Conservation (phyloP, 2,113 vertebrate species). For the Callaeas wilsoni region DNA sequence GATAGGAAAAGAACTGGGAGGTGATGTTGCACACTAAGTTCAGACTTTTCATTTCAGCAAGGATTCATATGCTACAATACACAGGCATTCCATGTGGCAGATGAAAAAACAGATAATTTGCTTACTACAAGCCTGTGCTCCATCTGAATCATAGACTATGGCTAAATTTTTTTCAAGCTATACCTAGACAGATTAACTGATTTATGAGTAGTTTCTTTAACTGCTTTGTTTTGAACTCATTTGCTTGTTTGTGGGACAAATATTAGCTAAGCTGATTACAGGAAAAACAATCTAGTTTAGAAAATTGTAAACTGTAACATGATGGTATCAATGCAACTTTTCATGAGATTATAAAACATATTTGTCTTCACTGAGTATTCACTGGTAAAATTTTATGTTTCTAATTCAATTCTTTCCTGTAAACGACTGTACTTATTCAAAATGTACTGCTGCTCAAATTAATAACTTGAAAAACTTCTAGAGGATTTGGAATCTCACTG, state of each 20-base stretch:
- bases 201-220: neutral
- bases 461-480: neutral
- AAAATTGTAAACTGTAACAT: neutral
- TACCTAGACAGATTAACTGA: neutral
- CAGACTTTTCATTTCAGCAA: neutral
- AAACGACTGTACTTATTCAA: neutral
- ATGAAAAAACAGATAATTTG: neutral
- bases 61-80: neutral
- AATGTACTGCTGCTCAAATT: neutral
- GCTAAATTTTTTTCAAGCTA: neutral
- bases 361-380: neutral
- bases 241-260: neutral
- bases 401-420: neutral
- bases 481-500: neutral
- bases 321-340: fast-evolving
- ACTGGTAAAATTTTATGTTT: neutral
- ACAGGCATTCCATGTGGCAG: neutral
- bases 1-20: neutral
- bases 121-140: neutral
- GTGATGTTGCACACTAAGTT: neutral
- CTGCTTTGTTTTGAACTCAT: neutral
- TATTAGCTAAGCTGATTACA: neutral
- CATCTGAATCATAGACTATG: neutral
- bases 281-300: neutral
- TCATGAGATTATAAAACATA: neutral